phyloP scores from a whole-genome alignment of 2,888 invertebrate species.

The Muschampia plurimacula region DNA sequence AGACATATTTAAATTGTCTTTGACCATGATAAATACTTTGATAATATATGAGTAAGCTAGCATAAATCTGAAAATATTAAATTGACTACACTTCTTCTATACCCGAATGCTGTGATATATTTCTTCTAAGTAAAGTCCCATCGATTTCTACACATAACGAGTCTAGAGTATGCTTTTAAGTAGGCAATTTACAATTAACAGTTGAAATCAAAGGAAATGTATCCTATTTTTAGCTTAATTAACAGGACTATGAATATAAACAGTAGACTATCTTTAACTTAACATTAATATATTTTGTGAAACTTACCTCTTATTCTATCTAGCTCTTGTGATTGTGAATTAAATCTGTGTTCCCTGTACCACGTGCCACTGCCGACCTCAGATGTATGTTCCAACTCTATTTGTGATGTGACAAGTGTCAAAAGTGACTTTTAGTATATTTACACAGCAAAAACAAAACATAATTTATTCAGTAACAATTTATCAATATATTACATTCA shows the following conservation, averaged over 20 bases:
- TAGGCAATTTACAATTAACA: no score
- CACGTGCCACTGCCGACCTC: conserved; percentile 87
- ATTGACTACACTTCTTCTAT: neutral
- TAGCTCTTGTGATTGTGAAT: conserved; percentile 87
- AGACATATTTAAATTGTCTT: neutral
- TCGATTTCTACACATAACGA: no score
- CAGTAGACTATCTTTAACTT: neutral
- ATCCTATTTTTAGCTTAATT: neutral
- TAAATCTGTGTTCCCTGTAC: conserved; percentile 88
- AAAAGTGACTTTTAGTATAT: conserved; percentile 79
- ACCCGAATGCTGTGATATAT: neutral
- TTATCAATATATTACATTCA: conserved; percentile 5
- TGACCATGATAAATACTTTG: neutral
- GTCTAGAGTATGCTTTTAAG: no score
- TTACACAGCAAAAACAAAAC: conserved; percentile 81
- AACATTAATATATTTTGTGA: conserved; percentile 43
- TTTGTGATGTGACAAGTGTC: conserved; percentile 77
- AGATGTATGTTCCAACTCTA: conserved; percentile 84
- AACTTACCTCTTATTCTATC: conserved; percentile 82
- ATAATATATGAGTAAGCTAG: neutral
- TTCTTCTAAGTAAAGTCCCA: no score
- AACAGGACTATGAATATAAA: conserved; percentile 14
- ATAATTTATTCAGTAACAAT: conserved; percentile 33
- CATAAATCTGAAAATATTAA: neutral
- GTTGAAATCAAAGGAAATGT: no score